These are phyloP conservation scores for Andrena chrysosceles DNA, from an alignment of 2,888 invertebrate species.

Conservation along the genomic window DNA sequence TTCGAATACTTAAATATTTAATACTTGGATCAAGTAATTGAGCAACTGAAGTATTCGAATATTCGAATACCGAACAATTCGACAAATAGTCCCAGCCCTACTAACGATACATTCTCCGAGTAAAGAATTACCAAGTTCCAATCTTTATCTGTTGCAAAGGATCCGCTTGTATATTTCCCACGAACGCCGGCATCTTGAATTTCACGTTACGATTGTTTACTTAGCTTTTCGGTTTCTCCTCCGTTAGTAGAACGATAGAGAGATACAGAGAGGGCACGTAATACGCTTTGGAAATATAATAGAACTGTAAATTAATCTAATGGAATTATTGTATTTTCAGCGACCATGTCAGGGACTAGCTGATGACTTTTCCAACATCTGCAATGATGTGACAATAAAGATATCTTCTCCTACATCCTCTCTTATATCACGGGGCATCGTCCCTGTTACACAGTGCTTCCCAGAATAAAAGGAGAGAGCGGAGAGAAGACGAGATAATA, in stretches of 20 bases:
- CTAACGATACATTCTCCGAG: too few species aligned
- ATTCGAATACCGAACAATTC: too few species aligned
- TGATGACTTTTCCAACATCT: constrained; percentile 77
- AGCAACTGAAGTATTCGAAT: too few species aligned
- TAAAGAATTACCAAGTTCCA: neutral
- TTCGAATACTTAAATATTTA: too few species aligned
- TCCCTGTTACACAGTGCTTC: constrained; percentile 82
- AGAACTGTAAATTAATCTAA: constrained; percentile 4
- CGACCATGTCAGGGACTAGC: constrained; percentile 80
- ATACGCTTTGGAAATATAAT: neutral
- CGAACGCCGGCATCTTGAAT: neutral
- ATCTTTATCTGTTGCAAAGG: neutral
- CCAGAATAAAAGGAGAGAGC: constrained; percentile 66
- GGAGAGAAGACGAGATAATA: constrained; percentile 46
- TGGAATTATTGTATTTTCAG: constrained; percentile 75
- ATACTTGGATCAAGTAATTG: too few species aligned
- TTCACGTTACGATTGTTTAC: neutral
- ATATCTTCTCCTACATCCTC: constrained; percentile 76
- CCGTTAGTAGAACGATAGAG: neutral
- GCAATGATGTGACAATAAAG: constrained; percentile 85
- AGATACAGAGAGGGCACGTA: neutral
- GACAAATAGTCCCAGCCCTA: too few species aligned
- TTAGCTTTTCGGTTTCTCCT: neutral
- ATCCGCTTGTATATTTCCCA: neutral
- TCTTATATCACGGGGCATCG: constrained; percentile 78